phyloP scores from a whole-genome alignment of 2,797 vertebrate species.

The Squalus acanthias region DNA sequence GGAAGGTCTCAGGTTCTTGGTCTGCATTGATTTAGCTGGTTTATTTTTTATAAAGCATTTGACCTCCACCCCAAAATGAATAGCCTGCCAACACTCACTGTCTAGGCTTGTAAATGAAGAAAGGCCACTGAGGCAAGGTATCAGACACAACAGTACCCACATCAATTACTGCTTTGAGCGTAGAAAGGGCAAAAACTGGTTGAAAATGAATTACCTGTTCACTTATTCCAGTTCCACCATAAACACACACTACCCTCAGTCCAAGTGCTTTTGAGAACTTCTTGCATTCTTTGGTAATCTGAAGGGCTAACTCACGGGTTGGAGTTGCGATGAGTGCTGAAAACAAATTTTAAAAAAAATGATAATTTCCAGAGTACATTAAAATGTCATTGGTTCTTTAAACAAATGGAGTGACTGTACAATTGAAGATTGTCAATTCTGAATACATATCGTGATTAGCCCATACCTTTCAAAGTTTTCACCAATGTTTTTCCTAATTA shows the following conservation, averaged over 20 bases:
- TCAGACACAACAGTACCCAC: background rate
- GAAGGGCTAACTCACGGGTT: constrained; percentile 89
- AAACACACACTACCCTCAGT: constrained; percentile 93
- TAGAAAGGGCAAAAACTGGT: background rate
- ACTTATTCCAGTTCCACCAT: constrained; percentile 96
- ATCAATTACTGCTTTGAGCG: background rate
- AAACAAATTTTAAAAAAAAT: constrained; percentile 42
- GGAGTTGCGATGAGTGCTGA: constrained; percentile 96
- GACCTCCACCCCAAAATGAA: no score
- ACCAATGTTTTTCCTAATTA: background rate
- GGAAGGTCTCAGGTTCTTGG: background rate
- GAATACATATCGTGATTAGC: background rate
- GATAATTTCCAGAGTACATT: background rate
- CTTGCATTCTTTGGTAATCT: constrained; percentile 98
- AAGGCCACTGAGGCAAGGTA: no score
- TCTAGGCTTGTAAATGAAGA: no score
- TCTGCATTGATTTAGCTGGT: background rate
- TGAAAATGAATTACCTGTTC: constrained; percentile 75
- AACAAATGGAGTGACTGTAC: background rate
- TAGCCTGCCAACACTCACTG: no score
- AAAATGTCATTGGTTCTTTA: background rate
- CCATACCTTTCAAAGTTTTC: background rate
- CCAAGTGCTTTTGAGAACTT: constrained; percentile 92
- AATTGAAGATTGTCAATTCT: background rate
- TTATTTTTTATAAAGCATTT: no score